These are phyloP conservation scores for Paragorgia papillata DNA, from an alignment of 92 coral and sea anemone species.

Conservation along the genomic window DNA sequence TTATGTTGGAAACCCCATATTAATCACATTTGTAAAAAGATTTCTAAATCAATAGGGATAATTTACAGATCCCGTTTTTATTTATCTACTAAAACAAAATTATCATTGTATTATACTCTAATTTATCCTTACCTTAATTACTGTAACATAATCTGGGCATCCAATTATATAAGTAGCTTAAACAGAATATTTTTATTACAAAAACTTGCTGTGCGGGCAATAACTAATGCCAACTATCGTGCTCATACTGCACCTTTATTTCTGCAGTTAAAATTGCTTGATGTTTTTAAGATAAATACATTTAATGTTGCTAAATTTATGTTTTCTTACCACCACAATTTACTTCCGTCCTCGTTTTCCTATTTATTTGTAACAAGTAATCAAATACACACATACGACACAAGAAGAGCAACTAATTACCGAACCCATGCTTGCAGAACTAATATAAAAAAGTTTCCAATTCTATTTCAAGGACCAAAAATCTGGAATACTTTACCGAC, in stretches of 20 bases:
- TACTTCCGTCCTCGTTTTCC: conserved; percentile 16
- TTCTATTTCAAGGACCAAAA: conserved; percentile 24
- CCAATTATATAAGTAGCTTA: conserved; percentile 43
- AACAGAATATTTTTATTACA: conserved; percentile 51
- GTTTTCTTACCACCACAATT: conserved; percentile 22
- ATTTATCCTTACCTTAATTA: conserved; percentile 51
- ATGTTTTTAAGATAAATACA: conserved; percentile 43
- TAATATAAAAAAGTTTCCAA: conserved; percentile 20
- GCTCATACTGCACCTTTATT: conserved; percentile 54
- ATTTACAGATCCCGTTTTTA: conserved; percentile 55
- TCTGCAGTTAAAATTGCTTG: conserved; percentile 36
- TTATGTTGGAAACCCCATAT: conserved; percentile 38
- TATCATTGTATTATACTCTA: conserved; percentile 41
- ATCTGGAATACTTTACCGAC: conserved; percentile 17
- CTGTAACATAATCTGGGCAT: conserved; percentile 52
- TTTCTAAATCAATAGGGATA: conserved; percentile 56
- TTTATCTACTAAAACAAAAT: conserved; percentile 45
- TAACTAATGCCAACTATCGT: conserved; percentile 39
- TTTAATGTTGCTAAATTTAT: conserved; percentile 45
- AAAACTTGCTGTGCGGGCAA: conserved; percentile 57
- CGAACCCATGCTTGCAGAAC: conserved; percentile 26
- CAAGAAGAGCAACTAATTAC: conserved; percentile 25
- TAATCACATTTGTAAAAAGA: conserved; percentile 49
- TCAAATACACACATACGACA: conserved; percentile 35
- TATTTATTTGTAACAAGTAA: conserved; percentile 36